Base-by-base conservation (phyloP, 2,113 vertebrate genomes). In the Pteropus alecto region DNA sequence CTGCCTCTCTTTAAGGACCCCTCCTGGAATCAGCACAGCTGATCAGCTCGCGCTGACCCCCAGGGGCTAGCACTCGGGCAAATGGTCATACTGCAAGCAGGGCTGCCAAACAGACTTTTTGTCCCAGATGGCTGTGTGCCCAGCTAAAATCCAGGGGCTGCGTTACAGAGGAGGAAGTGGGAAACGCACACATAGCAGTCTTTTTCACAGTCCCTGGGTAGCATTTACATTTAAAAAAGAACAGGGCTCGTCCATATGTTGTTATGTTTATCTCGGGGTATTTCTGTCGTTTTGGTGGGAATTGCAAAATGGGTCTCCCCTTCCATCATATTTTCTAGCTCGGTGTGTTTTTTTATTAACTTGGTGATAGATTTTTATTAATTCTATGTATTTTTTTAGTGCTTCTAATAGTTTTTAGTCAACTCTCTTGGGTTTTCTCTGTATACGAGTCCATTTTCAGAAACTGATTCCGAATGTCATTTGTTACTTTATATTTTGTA, bases 31-130 rank as follows among this genome's bases (percentile, higher is more conserved):
- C 60, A 28, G 51, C 35, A 46, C 15, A 11, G 5, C 11, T 9
- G 43, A 38, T 38, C 41, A 41, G 26, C 63, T 9, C 13, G 0
- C 0, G 1, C 38, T 22, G 6, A 7, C 6, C 38, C 18, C 15
- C 16, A 1, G 0, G 22, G 15, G 7, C 30, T 26, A 9, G 76
- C 28, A 2, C 35, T 26, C 28, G 15, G 67, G 54, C 56, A 38
- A 58, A 35, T 1, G 38, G 6, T 18, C 33, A 10, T 7, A 16
- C 41, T 18, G 26, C 67, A 22, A 22, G 65, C 54, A 5, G 38
- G 12, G 5, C 16, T 38, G 67, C 46, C 48, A 46, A 33, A 7
- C 41, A 16, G 2, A 7, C 7, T 12, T 24, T 33, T 30, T 24
- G 11, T 63, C 73, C 41, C 24, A 56, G 15, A 5, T 22, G 51